phyloP scores from a whole-genome alignment of 64 coral and sea anemone species.

The Catalaphyllia jardinei region DNA sequence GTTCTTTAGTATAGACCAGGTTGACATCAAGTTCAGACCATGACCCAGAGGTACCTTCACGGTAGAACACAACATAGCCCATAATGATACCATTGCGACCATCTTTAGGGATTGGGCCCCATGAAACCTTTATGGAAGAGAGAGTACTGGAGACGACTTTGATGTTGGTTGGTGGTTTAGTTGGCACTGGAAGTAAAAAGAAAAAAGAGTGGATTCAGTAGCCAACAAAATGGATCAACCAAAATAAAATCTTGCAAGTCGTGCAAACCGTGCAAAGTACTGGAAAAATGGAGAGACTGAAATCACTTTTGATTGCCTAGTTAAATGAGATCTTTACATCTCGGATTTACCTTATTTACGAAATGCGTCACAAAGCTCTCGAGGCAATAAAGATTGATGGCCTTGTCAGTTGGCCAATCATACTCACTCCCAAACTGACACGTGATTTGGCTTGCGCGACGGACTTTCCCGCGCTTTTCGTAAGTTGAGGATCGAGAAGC shows the following conservation, averaged over 20 bases:
- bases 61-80: slow-evolving; percentile 43
- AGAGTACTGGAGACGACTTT: slow-evolving; percentile 2
- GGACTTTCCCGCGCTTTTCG: too few species aligned
- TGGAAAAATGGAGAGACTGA: neutral
- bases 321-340: too few species aligned
- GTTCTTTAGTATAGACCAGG: neutral
- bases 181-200: slow-evolving; percentile 5
- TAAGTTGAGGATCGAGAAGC: too few species aligned
- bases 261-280: neutral
- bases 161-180: slow-evolving; percentile 34
- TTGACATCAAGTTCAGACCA: neutral
- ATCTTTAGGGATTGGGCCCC: slow-evolving; percentile 35
- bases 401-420: too few species aligned
- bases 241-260: neutral
- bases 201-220: neutral
- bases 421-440: too few species aligned
- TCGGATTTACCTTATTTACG: too few species aligned
- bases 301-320: too few species aligned
- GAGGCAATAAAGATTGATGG: too few species aligned
- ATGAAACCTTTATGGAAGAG: slow-evolving; percentile 29
- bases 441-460: too few species aligned
- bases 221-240: neutral
- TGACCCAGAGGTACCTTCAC: neutral
- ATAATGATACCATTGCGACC: slow-evolving; percentile 27
- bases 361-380: too few species aligned